These are phyloP conservation scores for Clarias magur DNA, from an alignment of 2,113 vertebrate genomes.

Conservation along the genomic window DNA sequence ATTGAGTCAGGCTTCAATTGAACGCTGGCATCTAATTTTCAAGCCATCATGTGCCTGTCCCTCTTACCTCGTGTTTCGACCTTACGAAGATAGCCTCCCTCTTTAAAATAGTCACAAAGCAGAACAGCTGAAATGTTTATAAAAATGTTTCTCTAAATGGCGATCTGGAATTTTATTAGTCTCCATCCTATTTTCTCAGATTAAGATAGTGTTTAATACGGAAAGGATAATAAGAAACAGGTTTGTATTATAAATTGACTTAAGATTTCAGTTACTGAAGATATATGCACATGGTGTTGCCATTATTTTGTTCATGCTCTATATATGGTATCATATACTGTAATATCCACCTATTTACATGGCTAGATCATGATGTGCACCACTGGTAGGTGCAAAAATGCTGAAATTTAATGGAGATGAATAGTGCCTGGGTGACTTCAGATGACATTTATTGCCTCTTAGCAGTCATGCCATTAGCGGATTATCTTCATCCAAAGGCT, in stretches of 20 bases:
- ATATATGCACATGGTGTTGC: background rate
- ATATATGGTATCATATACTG: constrained; percentile 42
- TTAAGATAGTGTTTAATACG: background rate
- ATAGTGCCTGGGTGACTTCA: constrained; percentile 59
- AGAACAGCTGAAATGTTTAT: background rate
- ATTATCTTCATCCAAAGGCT: constrained; percentile 63
- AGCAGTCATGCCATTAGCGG: constrained; percentile 72
- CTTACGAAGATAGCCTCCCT: background rate
- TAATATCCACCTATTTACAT: constrained; percentile 50
- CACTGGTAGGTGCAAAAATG: constrained; percentile 50
- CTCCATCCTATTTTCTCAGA: background rate
- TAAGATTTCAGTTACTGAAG: background rate
- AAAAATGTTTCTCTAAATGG: background rate
- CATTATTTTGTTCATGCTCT: constrained; percentile 19
- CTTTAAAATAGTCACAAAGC: background rate
- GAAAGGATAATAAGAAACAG: background rate
- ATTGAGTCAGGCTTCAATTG: constrained; percentile 21
- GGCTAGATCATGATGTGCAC: constrained; percentile 50
- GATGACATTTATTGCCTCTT: constrained; percentile 73
- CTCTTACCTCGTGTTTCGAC: background rate
- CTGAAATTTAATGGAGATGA: constrained; percentile 66
- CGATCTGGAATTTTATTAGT: background rate
- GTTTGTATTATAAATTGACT: background rate
- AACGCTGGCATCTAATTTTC: constrained; percentile 11
- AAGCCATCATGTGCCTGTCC: constrained; percentile 9